Base-by-base conservation (phyloP, 1,140 invertebrate genomes). In the Sesamia nonagrioides region DNA sequence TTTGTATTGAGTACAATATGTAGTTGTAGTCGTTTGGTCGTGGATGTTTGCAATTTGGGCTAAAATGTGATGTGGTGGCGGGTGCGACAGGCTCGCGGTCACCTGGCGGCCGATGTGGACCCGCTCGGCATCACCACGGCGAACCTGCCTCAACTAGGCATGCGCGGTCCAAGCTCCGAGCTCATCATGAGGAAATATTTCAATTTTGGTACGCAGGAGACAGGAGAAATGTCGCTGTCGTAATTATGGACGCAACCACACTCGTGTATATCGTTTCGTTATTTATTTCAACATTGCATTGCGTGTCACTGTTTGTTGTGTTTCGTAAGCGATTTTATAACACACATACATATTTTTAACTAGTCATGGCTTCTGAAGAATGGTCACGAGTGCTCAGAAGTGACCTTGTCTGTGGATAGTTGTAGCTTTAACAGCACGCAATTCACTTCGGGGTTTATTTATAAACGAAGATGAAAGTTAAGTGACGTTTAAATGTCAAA, bases 51-150 rank as follows among this genome's bases (percentile, higher is more conserved):
- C 73, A 56, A 82, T 72, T 84, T 86, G 84, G 84, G 82, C 82
- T 84, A 81, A 80, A 88, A 75, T 82, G 73, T 83, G 83, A 85
- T 80, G 82, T 87, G 87, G 81, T 88, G 88, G 89, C 85, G 90
- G 88, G 86, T 88, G 88, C 88, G 87, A 90, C 96, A 99, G 98
- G 97, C 98, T 93, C 97, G 98, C 95, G 99, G 99, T 94, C 99
- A 99, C 96, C 97, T 99, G 95, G 97, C 98, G 88, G 98, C 99
- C 87, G 97, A 98, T 95, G 95, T 99, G 96, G 99, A 99, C 96
- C 99, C 99, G 85, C 96, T 99, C 90, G 97, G 97, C 96, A 98
- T 98, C 95, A 97, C 90, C 66, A 91, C 92, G 78, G 89, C 91
- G 88, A 93, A 93, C 83, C 91, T 95, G 86, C 91, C 91, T 82